phyloP scores from a whole-genome alignment of 2,797 vertebrate genomes.

The Pseudomugil gertrudae region DNA sequence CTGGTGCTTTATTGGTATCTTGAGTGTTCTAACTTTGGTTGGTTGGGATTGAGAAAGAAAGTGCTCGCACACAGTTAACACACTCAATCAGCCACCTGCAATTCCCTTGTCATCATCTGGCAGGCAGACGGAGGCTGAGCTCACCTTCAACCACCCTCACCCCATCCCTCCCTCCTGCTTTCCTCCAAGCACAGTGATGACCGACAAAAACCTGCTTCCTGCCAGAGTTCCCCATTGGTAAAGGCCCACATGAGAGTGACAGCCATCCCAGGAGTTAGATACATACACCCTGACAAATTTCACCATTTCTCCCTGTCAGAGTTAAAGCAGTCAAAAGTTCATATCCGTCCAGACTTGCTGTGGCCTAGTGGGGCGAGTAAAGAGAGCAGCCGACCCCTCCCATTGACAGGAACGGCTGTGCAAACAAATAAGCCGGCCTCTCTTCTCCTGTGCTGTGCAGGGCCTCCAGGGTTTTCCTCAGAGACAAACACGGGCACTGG shows the following conservation, averaged over 20 bases:
- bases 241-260: constrained; percentile 34
- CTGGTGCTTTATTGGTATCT: constrained; percentile 65
- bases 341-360: constrained; percentile 60
- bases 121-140: constrained; percentile 52
- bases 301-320: constrained; percentile 46
- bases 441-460: constrained; percentile 24
- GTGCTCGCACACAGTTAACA: constrained; percentile 38
- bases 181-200: constrained; percentile 27
- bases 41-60: constrained; percentile 44
- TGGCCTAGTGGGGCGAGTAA: constrained; percentile 19
- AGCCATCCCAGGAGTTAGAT: constrained; percentile 54
- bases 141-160: constrained; percentile 23
- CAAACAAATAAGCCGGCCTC: constrained; percentile 68
- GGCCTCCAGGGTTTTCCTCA: constrained; percentile 58
- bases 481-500: constrained; percentile 64
- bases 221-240: constrained; percentile 26
- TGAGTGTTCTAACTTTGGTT: constrained; percentile 57
- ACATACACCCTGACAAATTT: constrained; percentile 41
- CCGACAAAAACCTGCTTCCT: constrained; percentile 60
- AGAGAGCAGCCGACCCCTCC: constrained; percentile 22
- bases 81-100: constrained; percentile 66
- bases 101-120: constrained; percentile 70
- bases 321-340: constrained; percentile 61
- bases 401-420: constrained; percentile 51
- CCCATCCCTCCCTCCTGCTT: constrained; percentile 2